A percentile compares a stretch with the other conserved stretches of the same genome.
phyloP scores from a whole-genome alignment of 2,113 vertebrate genomes.

The Microtus richardsoni region DNA sequence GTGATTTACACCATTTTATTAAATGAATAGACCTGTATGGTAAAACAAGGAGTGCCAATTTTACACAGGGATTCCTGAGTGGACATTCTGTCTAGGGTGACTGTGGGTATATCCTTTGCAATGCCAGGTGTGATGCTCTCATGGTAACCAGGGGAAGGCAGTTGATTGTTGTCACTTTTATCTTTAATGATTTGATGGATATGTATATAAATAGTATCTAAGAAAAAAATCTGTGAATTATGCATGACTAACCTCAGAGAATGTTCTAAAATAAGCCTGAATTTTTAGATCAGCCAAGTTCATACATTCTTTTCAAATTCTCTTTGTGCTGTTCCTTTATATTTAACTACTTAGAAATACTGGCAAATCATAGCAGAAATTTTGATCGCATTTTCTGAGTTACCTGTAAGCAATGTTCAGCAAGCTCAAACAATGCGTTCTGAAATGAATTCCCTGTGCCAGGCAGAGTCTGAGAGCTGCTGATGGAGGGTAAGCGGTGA shows the following conservation, averaged over 20 bases:
- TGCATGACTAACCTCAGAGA: conserved; percentile 67
- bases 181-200: conserved; percentile 33
- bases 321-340: not conserved
- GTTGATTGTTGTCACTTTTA: not conserved
- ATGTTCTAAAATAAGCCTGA: conserved; percentile 12
- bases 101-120: not conserved
- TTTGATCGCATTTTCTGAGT: not conserved
- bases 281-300: conserved; percentile 47
- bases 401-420: not conserved
- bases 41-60: conserved; percentile 15
- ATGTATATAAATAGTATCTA: not conserved
- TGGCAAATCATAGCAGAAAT: not conserved
- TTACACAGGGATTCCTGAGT: not conserved
- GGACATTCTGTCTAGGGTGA: not conserved
- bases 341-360: conserved; percentile 24
- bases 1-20: conserved; percentile 33
- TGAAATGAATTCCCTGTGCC: not conserved
- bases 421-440: not conserved
- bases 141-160: not conserved
- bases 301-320: conserved; percentile 28
- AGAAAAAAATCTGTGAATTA: conserved; percentile 63
- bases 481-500: not conserved
- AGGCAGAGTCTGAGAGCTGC: rapidly evolving
- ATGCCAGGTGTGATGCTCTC: not conserved
- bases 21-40: not conserved